phyloP scores from a whole-genome alignment of 2,888 invertebrate genomes.

The Digitonthophagus gazella region DNA sequence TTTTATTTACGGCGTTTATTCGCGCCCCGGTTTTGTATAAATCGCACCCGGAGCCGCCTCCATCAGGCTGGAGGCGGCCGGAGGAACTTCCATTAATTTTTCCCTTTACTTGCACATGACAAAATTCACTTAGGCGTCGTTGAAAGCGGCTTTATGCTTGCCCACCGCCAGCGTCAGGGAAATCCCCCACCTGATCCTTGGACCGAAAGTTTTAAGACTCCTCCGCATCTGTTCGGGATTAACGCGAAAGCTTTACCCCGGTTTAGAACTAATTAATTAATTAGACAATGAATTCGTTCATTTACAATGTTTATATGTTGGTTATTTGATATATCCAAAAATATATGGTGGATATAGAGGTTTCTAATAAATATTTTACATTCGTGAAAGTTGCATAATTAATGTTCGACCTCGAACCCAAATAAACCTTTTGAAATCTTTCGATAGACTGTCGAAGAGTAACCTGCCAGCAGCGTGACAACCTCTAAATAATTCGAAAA shows the following conservation, averaged over 20 bases:
- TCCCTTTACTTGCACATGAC: conserved; percentile 19
- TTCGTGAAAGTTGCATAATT: neutral
- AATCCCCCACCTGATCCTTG: conserved; percentile 13
- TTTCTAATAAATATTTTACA: neutral
- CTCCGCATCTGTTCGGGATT: conserved; percentile 7
- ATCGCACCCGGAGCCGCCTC: neutral
- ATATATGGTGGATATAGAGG: no score
- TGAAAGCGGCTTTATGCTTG: conserved; percentile 9
- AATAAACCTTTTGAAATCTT: neutral
- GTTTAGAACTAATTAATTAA: conserved; percentile 5
- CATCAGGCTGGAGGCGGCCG: neutral
- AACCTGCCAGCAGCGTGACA: neutral
- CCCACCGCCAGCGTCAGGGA: neutral
- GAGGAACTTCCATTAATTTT: conserved; percentile 27
- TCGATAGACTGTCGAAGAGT: neutral
- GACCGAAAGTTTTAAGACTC: conserved; percentile 4
- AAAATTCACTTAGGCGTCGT: conserved; percentile 20
- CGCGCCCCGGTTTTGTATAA: conserved; percentile 17
- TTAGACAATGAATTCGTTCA: neutral
- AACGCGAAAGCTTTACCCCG: neutral
- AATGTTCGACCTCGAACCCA: neutral
- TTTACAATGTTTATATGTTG: no score
- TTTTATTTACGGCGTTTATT: conserved; percentile 14
- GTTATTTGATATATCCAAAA: no score
- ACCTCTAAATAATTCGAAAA: neutral